These are phyloP conservation scores for Drosophila santomea DNA, from an alignment of 1,140 invertebrate species.

Conservation along the genomic window DNA sequence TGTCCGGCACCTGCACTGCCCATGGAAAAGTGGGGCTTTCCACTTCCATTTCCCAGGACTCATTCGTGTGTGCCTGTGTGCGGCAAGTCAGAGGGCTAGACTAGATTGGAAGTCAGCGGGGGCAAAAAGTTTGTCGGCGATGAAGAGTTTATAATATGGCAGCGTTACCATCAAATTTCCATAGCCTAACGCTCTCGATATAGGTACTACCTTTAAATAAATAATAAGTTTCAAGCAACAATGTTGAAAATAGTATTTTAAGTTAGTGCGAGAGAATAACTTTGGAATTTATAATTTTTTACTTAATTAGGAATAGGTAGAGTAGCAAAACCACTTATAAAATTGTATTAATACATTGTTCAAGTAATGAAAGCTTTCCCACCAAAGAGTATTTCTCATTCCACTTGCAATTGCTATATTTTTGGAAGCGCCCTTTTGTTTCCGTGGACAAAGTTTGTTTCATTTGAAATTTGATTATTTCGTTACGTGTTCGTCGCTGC, in stretches of 20 bases:
- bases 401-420: not conserved
- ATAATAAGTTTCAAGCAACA: too few relatives aligned
- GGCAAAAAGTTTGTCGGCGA: not conserved
- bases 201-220: too few relatives aligned
- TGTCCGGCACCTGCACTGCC: slow-evolving; percentile 29
- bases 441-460: slow-evolving; percentile 48
- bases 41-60: slow-evolving; percentile 18
- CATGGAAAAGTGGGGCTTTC: not conserved
- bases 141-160: not conserved
- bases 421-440: slow-evolving; percentile 29
- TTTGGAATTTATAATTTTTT: too few relatives aligned
- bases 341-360: too few relatives aligned
- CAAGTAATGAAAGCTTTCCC: not conserved
- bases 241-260: too few relatives aligned
- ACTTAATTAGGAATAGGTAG: too few relatives aligned
- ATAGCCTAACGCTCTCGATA: not conserved
- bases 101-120: slow-evolving; percentile 4
- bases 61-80: slow-evolving; percentile 11
- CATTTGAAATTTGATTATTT: slow-evolving; percentile 77
- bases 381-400: slow-evolving; percentile 17
- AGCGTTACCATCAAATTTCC: not conserved
- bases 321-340: too few relatives aligned
- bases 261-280: too few relatives aligned
- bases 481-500: slow-evolving; percentile 26
- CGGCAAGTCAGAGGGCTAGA: slow-evolving; percentile 10